Conservation (phyloP, 2,797 vertebrate genomes). For the Petrocephalus schoutedeni region DNA sequence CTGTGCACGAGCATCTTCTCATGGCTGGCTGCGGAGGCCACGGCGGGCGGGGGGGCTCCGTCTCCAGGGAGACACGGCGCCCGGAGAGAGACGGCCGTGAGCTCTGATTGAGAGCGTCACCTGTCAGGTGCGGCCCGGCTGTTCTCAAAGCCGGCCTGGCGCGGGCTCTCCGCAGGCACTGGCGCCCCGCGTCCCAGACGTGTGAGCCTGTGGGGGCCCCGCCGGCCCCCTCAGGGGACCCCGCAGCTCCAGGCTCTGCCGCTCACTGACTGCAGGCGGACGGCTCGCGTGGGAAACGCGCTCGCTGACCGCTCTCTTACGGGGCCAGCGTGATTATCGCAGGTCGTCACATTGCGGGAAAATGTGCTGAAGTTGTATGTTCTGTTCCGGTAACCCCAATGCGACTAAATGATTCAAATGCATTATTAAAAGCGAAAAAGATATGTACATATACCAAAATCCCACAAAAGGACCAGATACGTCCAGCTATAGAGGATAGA, state of each 20-base stretch:
- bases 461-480: not conserved
- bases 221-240: slow-evolving; percentile 46
- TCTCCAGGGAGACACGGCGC: slow-evolving; percentile 27
- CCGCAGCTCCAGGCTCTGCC: slow-evolving; percentile 35
- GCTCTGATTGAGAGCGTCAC: slow-evolving; percentile 64
- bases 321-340: slow-evolving; percentile 64
- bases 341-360: slow-evolving; percentile 65
- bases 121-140: slow-evolving; percentile 67
- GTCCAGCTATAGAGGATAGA: not conserved
- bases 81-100: slow-evolving; percentile 42
- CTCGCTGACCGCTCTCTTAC: not conserved
- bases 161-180: slow-evolving; percentile 45
- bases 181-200: slow-evolving; percentile 62
- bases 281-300: slow-evolving; percentile 40
- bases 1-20: slow-evolving; percentile 24
- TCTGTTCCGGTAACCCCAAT: slow-evolving; percentile 61
- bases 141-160: slow-evolving; percentile 52
- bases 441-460: slow-evolving; percentile 51
- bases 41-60: slow-evolving; percentile 14
- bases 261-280: slow-evolving; percentile 28
- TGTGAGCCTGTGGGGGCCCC: slow-evolving; percentile 48
- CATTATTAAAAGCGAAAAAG: slow-evolving; percentile 58
- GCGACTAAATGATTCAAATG: slow-evolving; percentile 71
- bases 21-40: slow-evolving; percentile 37
- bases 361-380: slow-evolving; percentile 57